Base-by-base conservation (phyloP, 2,113 vertebrate species). In the Heterocephalus glaber region DNA sequence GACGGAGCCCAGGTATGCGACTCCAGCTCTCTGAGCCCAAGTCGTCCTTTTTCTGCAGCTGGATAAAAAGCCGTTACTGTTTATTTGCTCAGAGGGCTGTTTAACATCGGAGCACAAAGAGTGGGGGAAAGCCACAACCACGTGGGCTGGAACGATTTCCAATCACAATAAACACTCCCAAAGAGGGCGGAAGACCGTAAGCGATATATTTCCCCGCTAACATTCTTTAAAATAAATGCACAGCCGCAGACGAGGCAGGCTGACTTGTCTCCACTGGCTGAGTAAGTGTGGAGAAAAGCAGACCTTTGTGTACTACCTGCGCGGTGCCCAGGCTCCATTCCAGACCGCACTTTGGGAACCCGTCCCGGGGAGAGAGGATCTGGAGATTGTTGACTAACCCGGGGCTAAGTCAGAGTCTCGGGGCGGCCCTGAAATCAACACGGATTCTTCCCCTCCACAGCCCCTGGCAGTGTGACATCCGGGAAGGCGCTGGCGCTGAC, bases 111-210 rank as follows among this genome's bases (percentile, higher is more conserved):
- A 41, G 74, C 89, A 54, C 90, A 89, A 52, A 86, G 95, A 38
- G 38, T 10, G 38, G 24, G 13, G 26, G 54, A 10, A 49, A 96
- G 86, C 33, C 74, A 47, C 89, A 41, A 44, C 80, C 93, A 54
- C 2, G 65, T 13, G 76, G 87, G 13, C 52, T 0, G 33, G 90
- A 65, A 76, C 0, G 89, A 33, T 35, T 87, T 97, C 97, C 97
- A 97, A 86, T 87, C 90, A 93, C 97, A 97, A 96, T 66, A 97
- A 96, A 97, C 97, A 92, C 82, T 24, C 94, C 95, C 95, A 77
- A 76, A 90, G 93, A 87, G 92, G 89, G 95, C 94, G 93, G 93
- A 96, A 96, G 94, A 90, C n/a, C 81, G 96, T 65, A 47, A 97
- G 95, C 33, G 28, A 93, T 61, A 20, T 4, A 68, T 61, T 97